Percentiles rank a stretch among this genome's conserved stretches.
These are phyloP conservation scores for Harmothoe impar DNA, from an alignment of 2,888 invertebrate genomes.

Conservation along the genomic window DNA sequence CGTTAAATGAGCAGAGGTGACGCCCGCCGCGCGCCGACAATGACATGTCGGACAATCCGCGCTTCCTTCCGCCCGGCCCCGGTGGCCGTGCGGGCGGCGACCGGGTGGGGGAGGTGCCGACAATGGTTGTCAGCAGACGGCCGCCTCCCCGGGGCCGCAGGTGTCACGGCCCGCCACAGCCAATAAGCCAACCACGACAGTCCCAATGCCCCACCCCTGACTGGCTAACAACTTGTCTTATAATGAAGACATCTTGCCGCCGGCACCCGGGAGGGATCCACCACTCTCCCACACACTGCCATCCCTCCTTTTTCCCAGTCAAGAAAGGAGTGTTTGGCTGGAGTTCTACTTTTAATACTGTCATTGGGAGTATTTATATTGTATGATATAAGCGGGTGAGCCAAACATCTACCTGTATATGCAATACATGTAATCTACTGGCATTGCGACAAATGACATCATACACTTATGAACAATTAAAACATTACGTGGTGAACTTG, in stretches of 20 bases:
- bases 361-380: no score
- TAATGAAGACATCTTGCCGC: conserved; percentile 43
- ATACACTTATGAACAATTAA: no score
- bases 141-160: conserved; percentile 25
- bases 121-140: background rate
- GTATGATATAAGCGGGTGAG: no score
- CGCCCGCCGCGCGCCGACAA: conserved; percentile 38
- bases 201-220: conserved; percentile 11
- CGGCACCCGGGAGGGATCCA: background rate
- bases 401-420: no score
- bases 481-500: no score
- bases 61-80: conserved; percentile 19
- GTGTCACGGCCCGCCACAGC: conserved; percentile 30
- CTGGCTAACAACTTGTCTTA: conserved; percentile 35
- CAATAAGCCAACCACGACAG: conserved; percentile 12
- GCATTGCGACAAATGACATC: no score
- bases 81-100: background rate
- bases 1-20: conserved; percentile 47
- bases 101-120: background rate
- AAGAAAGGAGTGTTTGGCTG: background rate
- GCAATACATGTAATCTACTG: no score
- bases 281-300: background rate
- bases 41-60: conserved; percentile 19
- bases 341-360: no score
- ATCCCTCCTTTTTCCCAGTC: background rate